Conservation (phyloP, 2,888 invertebrate species). For the Coelinius sp. region DNA sequence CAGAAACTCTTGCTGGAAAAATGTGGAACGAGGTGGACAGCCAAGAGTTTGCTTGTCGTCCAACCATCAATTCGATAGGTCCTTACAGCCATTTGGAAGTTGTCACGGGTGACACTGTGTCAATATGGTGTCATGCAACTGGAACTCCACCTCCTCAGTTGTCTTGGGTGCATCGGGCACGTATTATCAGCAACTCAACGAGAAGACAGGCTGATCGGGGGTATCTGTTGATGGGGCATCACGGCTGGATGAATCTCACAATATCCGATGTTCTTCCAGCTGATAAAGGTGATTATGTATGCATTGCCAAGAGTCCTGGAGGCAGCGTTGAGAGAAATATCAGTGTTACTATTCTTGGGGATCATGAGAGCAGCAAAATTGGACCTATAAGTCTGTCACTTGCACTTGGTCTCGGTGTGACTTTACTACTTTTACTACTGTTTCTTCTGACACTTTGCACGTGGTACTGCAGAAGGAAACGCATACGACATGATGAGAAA, state of each 20-base stretch:
- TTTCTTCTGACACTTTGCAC: constrained; percentile 73
- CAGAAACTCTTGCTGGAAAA: constrained; percentile 78
- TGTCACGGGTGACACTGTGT: constrained; percentile 76
- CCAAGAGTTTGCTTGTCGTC: constrained; percentile 87
- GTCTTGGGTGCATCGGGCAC: constrained; percentile 68
- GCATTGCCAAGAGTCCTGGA: constrained; percentile 86
- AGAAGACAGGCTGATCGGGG: constrained; percentile 69
- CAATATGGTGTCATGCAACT: constrained; percentile 80
- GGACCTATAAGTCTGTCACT: constrained; percentile 69
- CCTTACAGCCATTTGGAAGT: constrained; percentile 75
- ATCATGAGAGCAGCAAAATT: constrained; percentile 54
- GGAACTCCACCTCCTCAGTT: constrained; percentile 85
- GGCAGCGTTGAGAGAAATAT: constrained; percentile 85
- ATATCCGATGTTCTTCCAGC: constrained; percentile 76
- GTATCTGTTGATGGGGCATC: constrained; percentile 56
- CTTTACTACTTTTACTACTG: constrained; percentile 72
- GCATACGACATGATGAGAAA: constrained; percentile 75
- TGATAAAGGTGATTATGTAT: constrained; percentile 83
- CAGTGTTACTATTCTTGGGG: constrained; percentile 74
- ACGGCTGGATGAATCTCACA: constrained; percentile 75
- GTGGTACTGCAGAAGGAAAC: constrained; percentile 74
- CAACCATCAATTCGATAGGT: constrained; percentile 74
- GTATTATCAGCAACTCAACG: constrained; percentile 56
- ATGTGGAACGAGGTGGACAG: constrained; percentile 81
- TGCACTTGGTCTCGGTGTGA: constrained; percentile 71